Percentiles rank a stretch among this genome's conserved stretches.
Conservation (phyloP, 2,113 vertebrate genomes). For the Laterallus jamaicensis region DNA sequence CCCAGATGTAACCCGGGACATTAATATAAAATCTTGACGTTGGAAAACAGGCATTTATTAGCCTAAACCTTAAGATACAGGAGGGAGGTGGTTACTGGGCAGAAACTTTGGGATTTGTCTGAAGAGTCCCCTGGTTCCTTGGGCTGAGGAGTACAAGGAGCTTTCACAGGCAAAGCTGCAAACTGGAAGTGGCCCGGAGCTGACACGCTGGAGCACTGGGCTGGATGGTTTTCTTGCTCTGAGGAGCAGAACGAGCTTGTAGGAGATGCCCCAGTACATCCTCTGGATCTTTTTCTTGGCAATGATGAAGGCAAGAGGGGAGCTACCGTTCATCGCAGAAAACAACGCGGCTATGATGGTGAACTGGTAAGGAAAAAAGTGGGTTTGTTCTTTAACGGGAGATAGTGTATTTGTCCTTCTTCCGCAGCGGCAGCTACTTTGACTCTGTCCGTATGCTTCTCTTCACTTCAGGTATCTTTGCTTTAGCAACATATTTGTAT, state of each 20-base stretch:
- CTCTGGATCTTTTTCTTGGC: conserved; percentile 86
- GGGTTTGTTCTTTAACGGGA: not conserved
- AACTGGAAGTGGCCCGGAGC: not conserved
- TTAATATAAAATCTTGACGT: conserved; percentile 12
- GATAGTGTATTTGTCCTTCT: not conserved
- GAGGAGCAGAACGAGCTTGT: not conserved
- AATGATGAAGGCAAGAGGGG: conserved; percentile 81
- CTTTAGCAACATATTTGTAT: not conserved
- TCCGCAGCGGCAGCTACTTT: not conserved
- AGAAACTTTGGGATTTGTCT: conserved; percentile 62
- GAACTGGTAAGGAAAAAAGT: conserved; percentile 87
- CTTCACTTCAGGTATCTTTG: not conserved
- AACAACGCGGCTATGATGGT: conserved; percentile 92
- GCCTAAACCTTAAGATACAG: conserved; percentile 27
- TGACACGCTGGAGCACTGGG: conserved; percentile 30
- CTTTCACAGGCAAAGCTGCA: not conserved
- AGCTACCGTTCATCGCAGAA: conserved; percentile 90
- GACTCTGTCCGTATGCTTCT: not conserved
- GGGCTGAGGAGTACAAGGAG: not conserved
- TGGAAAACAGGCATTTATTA: conserved; percentile 6
- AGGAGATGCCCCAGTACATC: conserved; percentile 66
- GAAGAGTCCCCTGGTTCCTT: not conserved
- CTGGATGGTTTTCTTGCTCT: not conserved
- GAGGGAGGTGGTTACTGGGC: not conserved
- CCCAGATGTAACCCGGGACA: conserved; percentile 63